Conservation (phyloP, 2,113 vertebrate genomes). For the Anguilla rostrata region DNA sequence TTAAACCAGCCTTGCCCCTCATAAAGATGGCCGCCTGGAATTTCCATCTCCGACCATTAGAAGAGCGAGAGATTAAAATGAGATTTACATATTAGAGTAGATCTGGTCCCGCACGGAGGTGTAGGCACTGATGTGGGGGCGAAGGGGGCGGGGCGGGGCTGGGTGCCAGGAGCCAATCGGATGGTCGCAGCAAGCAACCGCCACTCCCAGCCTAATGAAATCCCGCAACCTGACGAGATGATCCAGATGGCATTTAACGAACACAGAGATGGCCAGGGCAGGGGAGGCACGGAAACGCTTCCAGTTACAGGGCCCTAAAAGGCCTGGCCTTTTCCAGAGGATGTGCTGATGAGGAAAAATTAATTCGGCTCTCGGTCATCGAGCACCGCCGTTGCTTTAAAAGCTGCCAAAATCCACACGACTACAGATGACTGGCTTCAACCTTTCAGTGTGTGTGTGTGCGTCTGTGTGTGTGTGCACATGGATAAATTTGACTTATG, state of each 20-base stretch:
- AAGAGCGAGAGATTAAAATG: slow-evolving; percentile 64
- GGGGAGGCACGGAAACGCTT: neutral
- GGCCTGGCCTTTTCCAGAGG: neutral
- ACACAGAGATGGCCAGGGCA: neutral
- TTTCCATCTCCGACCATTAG: slow-evolving; percentile 72
- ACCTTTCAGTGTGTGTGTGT: neutral
- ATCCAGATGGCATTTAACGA: neutral
- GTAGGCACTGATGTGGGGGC: neutral
- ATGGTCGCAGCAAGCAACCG: neutral
- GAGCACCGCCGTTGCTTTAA: neutral
- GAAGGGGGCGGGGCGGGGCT: neutral
- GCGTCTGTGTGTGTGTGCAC: neutral
- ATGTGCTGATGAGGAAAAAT: neutral
- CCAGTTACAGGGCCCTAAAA: neutral
- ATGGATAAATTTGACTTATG: neutral
- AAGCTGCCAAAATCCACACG: neutral
- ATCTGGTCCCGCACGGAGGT: slow-evolving; percentile 18
- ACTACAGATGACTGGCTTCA: neutral
- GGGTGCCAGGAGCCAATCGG: slow-evolving; percentile 10
- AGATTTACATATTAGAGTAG: slow-evolving; percentile 71
- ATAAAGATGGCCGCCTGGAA: slow-evolving; percentile 62
- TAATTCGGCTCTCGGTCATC: neutral
- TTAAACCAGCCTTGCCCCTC: slow-evolving; percentile 53
- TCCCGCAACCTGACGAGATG: slow-evolving; percentile 6
- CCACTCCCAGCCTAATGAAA: neutral